Evolutionary conservation across 2,113 vertebrate genomes (phyloP).

Genomic region (Eolophus roseicapilla): DNA sequence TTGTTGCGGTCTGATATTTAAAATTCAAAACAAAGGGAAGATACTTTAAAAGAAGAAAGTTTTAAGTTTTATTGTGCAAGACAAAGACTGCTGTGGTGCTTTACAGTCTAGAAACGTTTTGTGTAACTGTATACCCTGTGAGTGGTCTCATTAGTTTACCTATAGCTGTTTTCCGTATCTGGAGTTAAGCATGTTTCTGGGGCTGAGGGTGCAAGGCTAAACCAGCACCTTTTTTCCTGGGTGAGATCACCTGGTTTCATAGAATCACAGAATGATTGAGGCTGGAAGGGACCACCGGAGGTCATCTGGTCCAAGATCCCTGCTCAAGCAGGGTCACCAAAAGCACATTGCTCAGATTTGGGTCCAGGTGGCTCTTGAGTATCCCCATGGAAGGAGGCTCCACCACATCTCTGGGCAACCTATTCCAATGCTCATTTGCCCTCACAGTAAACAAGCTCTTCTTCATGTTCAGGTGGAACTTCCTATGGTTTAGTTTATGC

Average conservation of each 20-base stretch:
- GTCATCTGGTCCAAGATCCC: background rate
- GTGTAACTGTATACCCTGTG: background rate
- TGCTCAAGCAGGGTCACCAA: background rate
- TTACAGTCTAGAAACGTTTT: background rate
- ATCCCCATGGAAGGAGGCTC: background rate
- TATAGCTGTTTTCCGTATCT: background rate
- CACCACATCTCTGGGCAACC: background rate
- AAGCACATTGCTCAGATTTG: background rate
- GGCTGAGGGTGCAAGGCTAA: background rate
- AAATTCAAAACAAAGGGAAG: background rate
- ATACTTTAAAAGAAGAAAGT: background rate
- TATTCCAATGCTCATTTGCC: background rate
- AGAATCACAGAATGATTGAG: background rate
- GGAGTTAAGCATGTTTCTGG: background rate
- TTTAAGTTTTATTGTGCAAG: background rate
- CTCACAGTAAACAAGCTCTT: background rate
- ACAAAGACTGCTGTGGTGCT: background rate
- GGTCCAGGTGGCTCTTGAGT: background rate
- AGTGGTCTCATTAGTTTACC: constrained; percentile 14
- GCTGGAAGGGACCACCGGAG: background rate
- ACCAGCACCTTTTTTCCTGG: background rate
- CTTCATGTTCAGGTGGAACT: background rate
- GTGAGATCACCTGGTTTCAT: background rate
- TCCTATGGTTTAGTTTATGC: background rate
- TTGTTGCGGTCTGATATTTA: background rate